phyloP scores from a whole-genome alignment of 2,797 vertebrate genomes.

The Rhodeus uyekii region DNA sequence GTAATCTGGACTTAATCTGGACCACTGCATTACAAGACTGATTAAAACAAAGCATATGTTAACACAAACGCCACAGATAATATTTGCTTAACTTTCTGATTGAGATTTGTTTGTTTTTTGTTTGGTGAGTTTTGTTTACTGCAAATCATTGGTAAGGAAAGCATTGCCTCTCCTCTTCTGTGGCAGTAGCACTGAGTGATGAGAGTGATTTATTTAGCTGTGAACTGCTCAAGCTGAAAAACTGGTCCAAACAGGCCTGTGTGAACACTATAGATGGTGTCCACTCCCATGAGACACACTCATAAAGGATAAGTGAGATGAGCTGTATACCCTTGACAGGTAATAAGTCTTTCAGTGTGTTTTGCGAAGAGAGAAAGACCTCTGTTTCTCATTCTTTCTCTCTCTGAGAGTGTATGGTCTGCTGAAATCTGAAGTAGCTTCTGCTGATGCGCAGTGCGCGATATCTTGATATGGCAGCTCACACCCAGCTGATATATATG shows the following conservation, averaged over 20 bases:
- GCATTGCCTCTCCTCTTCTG: background rate
- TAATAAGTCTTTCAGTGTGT: constrained; percentile 23
- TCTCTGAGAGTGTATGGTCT: background rate
- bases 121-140: constrained; percentile 12
- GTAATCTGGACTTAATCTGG: too few relatives aligned
- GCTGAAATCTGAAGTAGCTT: background rate
- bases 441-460: background rate
- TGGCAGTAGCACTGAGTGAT: constrained; percentile 39
- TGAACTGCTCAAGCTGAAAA: constrained; percentile 51
- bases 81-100: background rate
- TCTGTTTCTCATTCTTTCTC: constrained; percentile 4
- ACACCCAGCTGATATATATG: background rate
- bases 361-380: constrained; percentile 4
- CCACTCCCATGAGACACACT: constrained; percentile 43
- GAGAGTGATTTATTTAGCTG: constrained; percentile 61
- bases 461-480: background rate
- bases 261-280: constrained; percentile 53
- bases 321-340: constrained; percentile 23
- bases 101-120: background rate
- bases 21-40: background rate
- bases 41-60: background rate
- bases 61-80: background rate
- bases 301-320: constrained; percentile 21
- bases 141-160: background rate
- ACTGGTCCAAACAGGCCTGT: constrained; percentile 48